Percentiles rank a stretch among this genome's conserved stretches.
Conservation (phyloP, 35 echinoderm and acorn worm genomes). For the Ophiothrix spiculata region DNA sequence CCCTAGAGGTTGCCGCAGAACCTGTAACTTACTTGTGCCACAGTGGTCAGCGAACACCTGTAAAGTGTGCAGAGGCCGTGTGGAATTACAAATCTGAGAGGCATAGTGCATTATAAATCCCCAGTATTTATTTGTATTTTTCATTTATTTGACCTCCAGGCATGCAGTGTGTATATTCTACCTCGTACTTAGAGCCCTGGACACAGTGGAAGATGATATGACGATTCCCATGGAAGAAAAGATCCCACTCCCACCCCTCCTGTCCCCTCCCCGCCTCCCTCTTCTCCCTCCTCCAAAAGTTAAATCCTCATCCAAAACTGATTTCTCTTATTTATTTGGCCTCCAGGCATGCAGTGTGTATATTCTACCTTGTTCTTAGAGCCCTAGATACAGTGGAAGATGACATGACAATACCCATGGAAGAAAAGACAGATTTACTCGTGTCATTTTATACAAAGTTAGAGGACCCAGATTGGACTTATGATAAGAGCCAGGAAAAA, state of each 20-base stretch:
- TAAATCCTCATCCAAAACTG: too few relatives aligned
- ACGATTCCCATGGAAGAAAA: constrained; percentile 62
- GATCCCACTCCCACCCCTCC: background rate
- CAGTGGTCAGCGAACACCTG: too few relatives aligned
- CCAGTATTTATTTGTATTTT: background rate
- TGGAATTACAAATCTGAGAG: too few relatives aligned
- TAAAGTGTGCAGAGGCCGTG: too few relatives aligned
- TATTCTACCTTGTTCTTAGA: constrained; percentile 88
- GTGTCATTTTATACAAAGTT: constrained; percentile 74
- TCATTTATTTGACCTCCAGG: constrained; percentile 37
- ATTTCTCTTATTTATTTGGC: too few relatives aligned
- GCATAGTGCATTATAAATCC: too few relatives aligned
- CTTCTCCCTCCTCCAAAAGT: too few relatives aligned
- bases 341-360: constrained; percentile 84
- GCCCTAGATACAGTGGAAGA: constrained; percentile 88
- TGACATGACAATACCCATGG: constrained; percentile 80
- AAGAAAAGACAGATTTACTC: constrained; percentile 69
- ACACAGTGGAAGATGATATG: constrained; percentile 95
- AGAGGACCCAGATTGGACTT: constrained; percentile 66
- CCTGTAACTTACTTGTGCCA: too few relatives aligned
- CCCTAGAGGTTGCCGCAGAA: too few relatives aligned
- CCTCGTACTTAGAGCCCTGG: constrained; percentile 78
- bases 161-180: constrained; percentile 97
- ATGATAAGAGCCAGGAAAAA: constrained; percentile 81
- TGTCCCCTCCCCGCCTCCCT: too few relatives aligned